These are phyloP conservation scores for Barypeithes pellucidus DNA, from an alignment of 2,888 invertebrate species.

Conservation along the genomic window DNA sequence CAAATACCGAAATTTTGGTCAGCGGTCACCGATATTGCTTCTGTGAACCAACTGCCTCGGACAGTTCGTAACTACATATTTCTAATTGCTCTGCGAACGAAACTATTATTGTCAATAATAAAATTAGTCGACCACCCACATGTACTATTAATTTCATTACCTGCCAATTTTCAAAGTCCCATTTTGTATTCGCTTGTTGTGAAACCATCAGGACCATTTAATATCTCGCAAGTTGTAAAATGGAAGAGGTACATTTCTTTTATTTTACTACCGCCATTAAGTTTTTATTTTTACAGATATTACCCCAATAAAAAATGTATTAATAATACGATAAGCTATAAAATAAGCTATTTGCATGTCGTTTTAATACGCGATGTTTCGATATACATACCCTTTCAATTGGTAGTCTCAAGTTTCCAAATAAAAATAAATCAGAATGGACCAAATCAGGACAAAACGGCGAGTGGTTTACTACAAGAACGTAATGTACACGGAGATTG, in stretches of 20 bases:
- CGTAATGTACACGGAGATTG: too few species aligned
- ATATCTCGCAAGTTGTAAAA: conserved; percentile 18
- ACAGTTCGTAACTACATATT: too few species aligned
- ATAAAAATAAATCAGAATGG: too few species aligned
- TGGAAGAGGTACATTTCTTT: conserved; percentile 18
- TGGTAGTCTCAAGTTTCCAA: too few species aligned
- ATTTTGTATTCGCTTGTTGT: conserved; percentile 7
- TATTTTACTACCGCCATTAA: conserved; percentile 16
- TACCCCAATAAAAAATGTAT: conserved; percentile 15
- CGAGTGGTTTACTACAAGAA: too few species aligned
- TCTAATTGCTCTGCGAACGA: too few species aligned
- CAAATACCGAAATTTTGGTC: too few species aligned
- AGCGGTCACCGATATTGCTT: too few species aligned
- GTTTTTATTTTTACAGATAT: conserved; percentile 26
- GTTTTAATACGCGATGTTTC: background rate
- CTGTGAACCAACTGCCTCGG: too few species aligned
- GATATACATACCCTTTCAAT: too few species aligned
- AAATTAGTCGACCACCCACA: conserved; percentile 3
- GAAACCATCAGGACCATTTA: conserved; percentile 7
- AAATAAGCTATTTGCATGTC: background rate
- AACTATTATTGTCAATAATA: conserved; percentile 12
- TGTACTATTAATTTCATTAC: conserved; percentile 21
- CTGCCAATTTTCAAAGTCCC: conserved; percentile 14
- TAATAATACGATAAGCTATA: conserved; percentile 4
- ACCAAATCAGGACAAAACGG: too few species aligned